Evolutionary conservation across 2,113 vertebrate species (phyloP).

Genomic region (Glaucidium brasilianum): DNA sequence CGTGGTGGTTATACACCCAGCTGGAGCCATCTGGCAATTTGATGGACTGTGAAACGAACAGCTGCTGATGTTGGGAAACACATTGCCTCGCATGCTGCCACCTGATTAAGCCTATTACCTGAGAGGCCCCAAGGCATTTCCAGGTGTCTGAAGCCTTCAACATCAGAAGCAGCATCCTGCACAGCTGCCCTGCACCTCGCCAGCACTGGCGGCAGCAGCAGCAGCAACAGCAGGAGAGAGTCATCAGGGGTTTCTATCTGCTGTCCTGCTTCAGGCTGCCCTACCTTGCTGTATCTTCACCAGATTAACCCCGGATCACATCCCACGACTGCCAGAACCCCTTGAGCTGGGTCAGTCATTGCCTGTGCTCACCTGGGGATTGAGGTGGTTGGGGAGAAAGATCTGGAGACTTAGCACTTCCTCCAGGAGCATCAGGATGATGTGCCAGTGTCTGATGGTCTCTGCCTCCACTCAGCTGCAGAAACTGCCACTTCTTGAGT

Average conservation of each 20-base stretch:
- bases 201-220: neutral
- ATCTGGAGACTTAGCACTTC: neutral
- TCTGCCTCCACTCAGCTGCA: neutral
- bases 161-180: neutral
- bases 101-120: neutral
- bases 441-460: neutral
- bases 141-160: neutral
- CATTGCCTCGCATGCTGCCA: neutral
- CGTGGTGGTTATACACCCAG: accelerated
- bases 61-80: neutral
- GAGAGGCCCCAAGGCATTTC: neutral
- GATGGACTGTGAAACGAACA: neutral
- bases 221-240: neutral
- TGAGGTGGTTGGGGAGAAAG: neutral
- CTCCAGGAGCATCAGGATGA: accelerated
- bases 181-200: neutral
- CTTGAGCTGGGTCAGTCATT: neutral
- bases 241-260: neutral
- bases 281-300: neutral
- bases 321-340: neutral
- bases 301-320: neutral
- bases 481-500: neutral
- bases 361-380: neutral
- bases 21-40: neutral
- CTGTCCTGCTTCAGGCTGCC: neutral